A percentile compares a stretch with the other conserved stretches of the same genome.
phyloP scores from a whole-genome alignment of 2,888 invertebrate genomes.

The Alsophila aescularia region DNA sequence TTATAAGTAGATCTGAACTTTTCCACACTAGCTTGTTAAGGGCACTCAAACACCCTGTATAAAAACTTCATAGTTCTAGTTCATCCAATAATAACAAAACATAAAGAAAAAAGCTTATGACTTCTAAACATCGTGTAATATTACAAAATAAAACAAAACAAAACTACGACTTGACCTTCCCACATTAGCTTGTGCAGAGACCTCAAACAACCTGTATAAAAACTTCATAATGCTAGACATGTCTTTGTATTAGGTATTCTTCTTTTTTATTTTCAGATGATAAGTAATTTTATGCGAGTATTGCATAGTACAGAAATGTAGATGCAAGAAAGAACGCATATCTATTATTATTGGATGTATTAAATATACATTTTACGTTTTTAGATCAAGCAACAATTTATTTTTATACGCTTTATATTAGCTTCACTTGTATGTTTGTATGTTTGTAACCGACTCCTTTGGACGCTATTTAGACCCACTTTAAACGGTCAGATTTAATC shows the following conservation, averaged over 20 bases:
- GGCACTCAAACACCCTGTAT: not conserved
- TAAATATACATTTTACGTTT: no score
- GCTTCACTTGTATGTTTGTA: no score
- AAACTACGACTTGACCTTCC: no score
- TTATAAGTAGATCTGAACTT: conserved; percentile 9
- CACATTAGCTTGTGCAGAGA: not conserved
- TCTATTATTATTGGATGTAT: not conserved
- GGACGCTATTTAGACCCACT: no score
- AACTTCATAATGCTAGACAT: not conserved
- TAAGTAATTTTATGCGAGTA: conserved; percentile 2
- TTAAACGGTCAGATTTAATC: no score
- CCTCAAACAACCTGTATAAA: not conserved
- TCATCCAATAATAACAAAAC: no score
- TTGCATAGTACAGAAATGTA: not conserved
- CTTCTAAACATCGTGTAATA: no score
- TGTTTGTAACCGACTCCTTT: no score
- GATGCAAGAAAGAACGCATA: not conserved
- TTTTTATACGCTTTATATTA: no score
- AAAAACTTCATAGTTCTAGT: not conserved
- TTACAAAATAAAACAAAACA: no score
- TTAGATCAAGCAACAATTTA: no score
- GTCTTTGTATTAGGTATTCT: conserved; percentile 17
- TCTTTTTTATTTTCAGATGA: conserved; percentile 4
- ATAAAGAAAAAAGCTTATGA: no score
- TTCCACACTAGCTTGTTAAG: not conserved